These are phyloP conservation scores for Scaptomyza caliginosa DNA, from an alignment of 2,888 invertebrate species.

Conservation along the genomic window DNA sequence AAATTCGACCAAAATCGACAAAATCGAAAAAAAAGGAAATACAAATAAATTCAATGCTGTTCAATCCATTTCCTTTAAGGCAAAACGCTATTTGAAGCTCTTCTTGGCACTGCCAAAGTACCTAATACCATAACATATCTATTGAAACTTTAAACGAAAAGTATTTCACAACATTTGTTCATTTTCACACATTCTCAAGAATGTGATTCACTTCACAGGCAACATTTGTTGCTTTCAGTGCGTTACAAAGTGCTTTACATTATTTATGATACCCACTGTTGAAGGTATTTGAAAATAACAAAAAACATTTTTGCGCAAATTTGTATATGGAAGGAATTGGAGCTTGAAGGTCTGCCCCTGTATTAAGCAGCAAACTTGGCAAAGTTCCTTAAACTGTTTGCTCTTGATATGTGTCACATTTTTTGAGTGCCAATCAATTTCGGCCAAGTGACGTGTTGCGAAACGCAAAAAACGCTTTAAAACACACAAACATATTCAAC, in stretches of 20 bases:
- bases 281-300: not conserved
- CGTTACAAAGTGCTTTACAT: not conserved
- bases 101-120: not conserved
- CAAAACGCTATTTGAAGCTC: slow-evolving; percentile 13
- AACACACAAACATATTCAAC: not conserved
- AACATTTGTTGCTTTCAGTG: not conserved
- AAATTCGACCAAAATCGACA: slow-evolving; percentile 25
- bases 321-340: slow-evolving; percentile 19
- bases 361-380: slow-evolving; percentile 29
- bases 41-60: slow-evolving; percentile 17
- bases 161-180: not conserved
- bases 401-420: slow-evolving; percentile 43
- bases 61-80: slow-evolving; percentile 52
- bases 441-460: slow-evolving; percentile 37
- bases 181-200: not conserved
- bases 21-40: not conserved
- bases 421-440: slow-evolving; percentile 27
- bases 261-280: not conserved
- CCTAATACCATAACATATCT: not conserved
- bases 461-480: slow-evolving; percentile 7
- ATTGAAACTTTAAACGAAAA: not conserved
- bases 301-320: slow-evolving; percentile 1
- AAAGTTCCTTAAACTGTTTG: slow-evolving; percentile 57
- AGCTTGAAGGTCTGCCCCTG: not conserved
- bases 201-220: not conserved